Conservation (phyloP, 2,888 invertebrate species). For the Hesperia comma region DNA sequence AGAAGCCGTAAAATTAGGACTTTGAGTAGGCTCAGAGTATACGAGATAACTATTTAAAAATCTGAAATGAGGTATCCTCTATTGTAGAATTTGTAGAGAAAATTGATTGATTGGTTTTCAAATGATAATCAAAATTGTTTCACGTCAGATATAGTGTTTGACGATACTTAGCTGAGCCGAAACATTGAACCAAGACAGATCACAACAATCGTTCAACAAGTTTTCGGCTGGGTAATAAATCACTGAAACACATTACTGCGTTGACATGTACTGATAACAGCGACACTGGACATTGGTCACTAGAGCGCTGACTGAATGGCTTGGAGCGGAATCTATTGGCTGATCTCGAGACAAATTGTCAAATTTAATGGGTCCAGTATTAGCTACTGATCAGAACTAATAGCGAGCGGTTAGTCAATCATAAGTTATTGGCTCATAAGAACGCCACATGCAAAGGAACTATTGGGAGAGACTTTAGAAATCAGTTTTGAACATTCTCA, state of each 20-base stretch:
- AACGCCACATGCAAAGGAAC: too few relatives aligned
- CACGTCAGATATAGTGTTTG: not conserved
- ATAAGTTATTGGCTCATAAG: too few relatives aligned
- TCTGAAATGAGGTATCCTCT: too few relatives aligned
- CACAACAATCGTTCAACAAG: conserved; percentile 4
- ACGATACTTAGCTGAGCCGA: not conserved
- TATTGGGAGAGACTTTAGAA: too few relatives aligned
- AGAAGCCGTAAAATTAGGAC: too few relatives aligned
- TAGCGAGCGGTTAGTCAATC: not conserved
- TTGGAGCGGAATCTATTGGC: not conserved
- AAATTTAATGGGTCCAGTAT: not conserved
- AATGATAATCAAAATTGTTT: too few relatives aligned
- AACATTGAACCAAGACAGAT: conserved; percentile 4
- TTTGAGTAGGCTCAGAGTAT: too few relatives aligned
- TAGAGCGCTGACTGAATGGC: not conserved
- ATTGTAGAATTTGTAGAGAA: too few relatives aligned
- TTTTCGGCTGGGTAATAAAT: not conserved
- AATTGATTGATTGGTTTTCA: too few relatives aligned
- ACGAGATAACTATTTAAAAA: too few relatives aligned
- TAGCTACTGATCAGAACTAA: not conserved
- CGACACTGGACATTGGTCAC: not conserved
- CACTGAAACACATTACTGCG: not conserved
- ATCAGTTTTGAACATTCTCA: too few relatives aligned
- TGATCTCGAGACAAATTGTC: not conserved
- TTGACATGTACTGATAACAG: conserved; percentile 3